Conservation (phyloP, 2,113 vertebrate species). For the Platanista minor region DNA sequence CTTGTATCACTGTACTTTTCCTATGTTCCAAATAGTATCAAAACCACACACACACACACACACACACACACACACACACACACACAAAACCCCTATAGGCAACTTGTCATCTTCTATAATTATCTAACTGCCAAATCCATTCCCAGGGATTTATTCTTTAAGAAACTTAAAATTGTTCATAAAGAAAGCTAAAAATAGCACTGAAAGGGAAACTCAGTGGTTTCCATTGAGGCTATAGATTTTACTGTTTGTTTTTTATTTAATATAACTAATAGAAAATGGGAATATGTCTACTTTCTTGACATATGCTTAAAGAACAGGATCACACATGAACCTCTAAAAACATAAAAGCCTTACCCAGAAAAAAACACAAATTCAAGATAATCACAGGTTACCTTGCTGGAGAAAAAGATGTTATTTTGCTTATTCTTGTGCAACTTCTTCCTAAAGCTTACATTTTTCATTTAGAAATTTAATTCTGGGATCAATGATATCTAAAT, state of each 20-base stretch:
- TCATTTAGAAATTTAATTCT: constrained; percentile 33
- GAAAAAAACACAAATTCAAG: background rate
- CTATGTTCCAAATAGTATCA: background rate
- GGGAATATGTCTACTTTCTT: background rate
- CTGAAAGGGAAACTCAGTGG: background rate
- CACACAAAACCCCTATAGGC: background rate
- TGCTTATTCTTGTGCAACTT: background rate
- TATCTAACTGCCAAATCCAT: constrained; percentile 45
- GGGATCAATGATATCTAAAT: background rate
- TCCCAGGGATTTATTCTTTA: constrained; percentile 36
- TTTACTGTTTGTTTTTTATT: background rate
- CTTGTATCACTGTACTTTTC: constrained; percentile 51
- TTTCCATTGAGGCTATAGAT: background rate
- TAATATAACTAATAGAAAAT: background rate
- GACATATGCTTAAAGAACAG: background rate
- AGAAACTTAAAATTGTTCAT: constrained; percentile 42
- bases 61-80: background rate
- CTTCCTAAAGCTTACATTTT: background rate
- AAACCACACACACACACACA: background rate
- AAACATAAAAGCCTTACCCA: background rate
- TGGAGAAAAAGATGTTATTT: background rate
- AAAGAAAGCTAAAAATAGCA: background rate
- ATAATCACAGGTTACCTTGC: background rate
- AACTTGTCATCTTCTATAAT: background rate
- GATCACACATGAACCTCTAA: background rate